Conservation (phyloP, 2,113 vertebrate genomes). For the Notarius quadriscutis region DNA sequence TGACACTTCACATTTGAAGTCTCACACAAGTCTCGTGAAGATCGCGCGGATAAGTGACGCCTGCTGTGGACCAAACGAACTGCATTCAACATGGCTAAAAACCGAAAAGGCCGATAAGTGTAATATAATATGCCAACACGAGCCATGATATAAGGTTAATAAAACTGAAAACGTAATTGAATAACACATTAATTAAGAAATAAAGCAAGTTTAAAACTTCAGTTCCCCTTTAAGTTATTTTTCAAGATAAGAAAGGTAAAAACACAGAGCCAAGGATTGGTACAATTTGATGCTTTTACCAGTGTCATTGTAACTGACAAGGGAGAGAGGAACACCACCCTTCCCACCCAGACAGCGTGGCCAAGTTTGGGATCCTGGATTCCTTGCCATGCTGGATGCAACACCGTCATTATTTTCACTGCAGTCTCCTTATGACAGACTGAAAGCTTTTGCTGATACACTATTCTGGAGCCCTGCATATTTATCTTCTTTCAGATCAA, state of each 20-base stretch:
- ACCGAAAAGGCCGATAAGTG: no score
- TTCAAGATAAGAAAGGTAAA: not conserved
- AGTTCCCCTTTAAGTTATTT: not conserved
- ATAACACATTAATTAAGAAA: no score
- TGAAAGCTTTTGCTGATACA: not conserved
- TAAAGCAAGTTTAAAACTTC: no score
- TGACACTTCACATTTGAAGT: no score
- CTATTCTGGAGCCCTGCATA: not conserved
- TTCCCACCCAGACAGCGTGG: not conserved
- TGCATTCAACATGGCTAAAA: no score
- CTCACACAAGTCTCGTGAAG: no score
- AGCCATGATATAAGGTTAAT: no score
- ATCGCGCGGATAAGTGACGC: no score
- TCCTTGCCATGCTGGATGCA: not conserved
- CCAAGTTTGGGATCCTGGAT: not conserved
- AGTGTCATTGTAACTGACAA: not conserved
- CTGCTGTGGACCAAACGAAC: no score
- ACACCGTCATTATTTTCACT: not conserved
- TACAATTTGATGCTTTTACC: not conserved
- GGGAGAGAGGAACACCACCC: not conserved
- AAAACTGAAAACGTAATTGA: no score
- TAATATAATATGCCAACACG: no score
- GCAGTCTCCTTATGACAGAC: not conserved
- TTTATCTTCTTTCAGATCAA: constrained; percentile 21
- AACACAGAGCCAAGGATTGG: not conserved